These are phyloP conservation scores for Rugalucina vietnamica DNA, from an alignment of 2,888 invertebrate species.

Conservation along the genomic window DNA sequence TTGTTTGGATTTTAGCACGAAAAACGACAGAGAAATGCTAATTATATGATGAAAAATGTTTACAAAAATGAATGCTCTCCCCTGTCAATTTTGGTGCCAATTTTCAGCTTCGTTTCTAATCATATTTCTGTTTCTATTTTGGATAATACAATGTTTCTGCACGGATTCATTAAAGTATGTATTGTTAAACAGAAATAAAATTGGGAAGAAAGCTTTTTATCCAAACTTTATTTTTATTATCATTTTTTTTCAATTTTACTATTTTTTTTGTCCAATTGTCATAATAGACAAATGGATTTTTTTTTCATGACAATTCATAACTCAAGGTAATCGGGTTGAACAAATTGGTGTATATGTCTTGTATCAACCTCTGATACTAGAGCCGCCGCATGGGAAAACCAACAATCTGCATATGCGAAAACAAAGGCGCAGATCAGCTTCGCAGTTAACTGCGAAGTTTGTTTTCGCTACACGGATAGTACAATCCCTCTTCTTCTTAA, in stretches of 20 bases:
- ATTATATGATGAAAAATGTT: background rate
- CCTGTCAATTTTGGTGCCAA: background rate
- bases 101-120: background rate
- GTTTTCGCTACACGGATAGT: no score
- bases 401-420: no score
- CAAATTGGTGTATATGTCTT: no score
- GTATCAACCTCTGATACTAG: no score
- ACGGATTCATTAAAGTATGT: background rate
- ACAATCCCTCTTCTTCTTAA: no score
- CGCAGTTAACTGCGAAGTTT: no score
- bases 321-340: no score
- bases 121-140: background rate
- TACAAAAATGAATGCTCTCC: background rate
- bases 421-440: no score
- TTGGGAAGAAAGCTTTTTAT: constrained; percentile 7
- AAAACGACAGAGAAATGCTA: background rate
- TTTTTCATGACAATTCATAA: no score
- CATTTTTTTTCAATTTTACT: constrained; percentile 16
- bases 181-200: background rate
- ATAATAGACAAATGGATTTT: background rate
- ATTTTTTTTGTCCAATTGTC: constrained; percentile 17
- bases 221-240: background rate
- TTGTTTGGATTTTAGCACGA: background rate
- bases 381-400: no score
- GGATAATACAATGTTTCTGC: background rate